A percentile compares a stretch with the other conserved stretches of the same genome.
phyloP scores from a whole-genome alignment of 2,888 invertebrate genomes.

The Petrolisthes cinctipes region DNA sequence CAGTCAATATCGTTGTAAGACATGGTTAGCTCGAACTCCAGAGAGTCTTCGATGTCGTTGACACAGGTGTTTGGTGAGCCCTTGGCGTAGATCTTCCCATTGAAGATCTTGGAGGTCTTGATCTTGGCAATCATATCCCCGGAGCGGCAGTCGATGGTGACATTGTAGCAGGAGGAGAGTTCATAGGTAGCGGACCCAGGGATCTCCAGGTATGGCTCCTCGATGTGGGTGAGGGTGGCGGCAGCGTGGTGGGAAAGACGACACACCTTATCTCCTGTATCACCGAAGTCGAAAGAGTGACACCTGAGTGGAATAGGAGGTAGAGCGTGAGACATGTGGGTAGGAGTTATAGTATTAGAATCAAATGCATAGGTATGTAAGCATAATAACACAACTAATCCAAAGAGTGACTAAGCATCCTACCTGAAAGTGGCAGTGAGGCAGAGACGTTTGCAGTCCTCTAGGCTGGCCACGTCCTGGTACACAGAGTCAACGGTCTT shows the following conservation, averaged over 20 bases:
- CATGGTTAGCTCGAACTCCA: slow-evolving; percentile 93
- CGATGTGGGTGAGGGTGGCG: slow-evolving; percentile 79
- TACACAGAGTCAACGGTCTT: slow-evolving; percentile 93
- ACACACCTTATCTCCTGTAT: slow-evolving; percentile 93
- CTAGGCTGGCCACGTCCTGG: slow-evolving; percentile 68
- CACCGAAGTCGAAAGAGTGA: slow-evolving; percentile 93
- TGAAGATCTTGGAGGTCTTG: slow-evolving; percentile 91
- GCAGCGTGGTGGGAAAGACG: slow-evolving; percentile 91
- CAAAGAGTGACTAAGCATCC: background rate
- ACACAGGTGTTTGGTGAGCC: slow-evolving; percentile 94
- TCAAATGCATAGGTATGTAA: background rate
- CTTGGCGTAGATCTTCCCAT: slow-evolving; percentile 94
- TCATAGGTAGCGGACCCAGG: slow-evolving; percentile 93
- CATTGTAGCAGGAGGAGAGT: slow-evolving; percentile 93
- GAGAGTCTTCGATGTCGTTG: slow-evolving; percentile 85
- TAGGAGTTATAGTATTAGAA: background rate
- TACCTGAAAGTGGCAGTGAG: slow-evolving; percentile 67
- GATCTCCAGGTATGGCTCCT: slow-evolving; percentile 72
- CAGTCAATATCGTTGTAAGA: slow-evolving; percentile 92
- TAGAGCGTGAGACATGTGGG: background rate
- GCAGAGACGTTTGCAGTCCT: slow-evolving; percentile 68
- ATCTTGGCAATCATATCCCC: slow-evolving; percentile 94
- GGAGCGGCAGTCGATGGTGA: slow-evolving; percentile 87
- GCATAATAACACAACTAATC: background rate
- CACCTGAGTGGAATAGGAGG: slow-evolving; percentile 73